Evolutionary conservation across 2,113 vertebrate genomes (phyloP), one percentile per base, ranked within the genome.

Genomic region (pig (Sus scrofa)): DNA sequence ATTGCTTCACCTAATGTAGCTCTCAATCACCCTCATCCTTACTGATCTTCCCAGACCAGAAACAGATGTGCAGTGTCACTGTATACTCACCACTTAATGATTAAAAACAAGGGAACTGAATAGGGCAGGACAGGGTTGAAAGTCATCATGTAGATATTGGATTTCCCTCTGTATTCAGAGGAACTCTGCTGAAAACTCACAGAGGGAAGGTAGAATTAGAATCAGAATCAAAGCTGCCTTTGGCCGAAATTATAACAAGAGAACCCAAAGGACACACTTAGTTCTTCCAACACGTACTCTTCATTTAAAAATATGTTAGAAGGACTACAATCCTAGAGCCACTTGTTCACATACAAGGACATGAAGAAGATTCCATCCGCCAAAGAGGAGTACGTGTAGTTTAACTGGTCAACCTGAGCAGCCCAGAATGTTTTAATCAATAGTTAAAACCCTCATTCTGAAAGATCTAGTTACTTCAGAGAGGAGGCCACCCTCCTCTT

Each of bases 31-130:
- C 78, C 86, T 70, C 74, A 7, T 97, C 94, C 78, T 97, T 20
- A 94, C 91, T 85, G 97, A 93, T 96, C 95, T 97, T 96, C 75
- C 91, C 73, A 94, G 94, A 92, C 81, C 87, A 97, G 90, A 97
- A 98, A 96, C 97, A 97, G 97, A 98, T 98, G 97, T 97, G 96
- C 73, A 79, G 7, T 90, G 96, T 96, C 97, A 97, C 77, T 94
- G 92, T 89, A 91, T 96, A 90, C 93, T 94, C 39, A 60, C 89
- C 58, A 81, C 77, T 93, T 95, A 96, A 95, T 95, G 96, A 97
- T 96, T 96, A 96, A 95, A 96, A 98, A 96, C 96, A 94, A 97
- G 85, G 92, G 86, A 95, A 95, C 70, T 79, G 89, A 63, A 73
- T 68, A 97, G 87, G 67, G 68, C 65, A 94, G 83, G 86, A 95